These are phyloP conservation scores for Prorops nasuta DNA, from an alignment of 1,140 invertebrate genomes.

Conservation along the genomic window DNA sequence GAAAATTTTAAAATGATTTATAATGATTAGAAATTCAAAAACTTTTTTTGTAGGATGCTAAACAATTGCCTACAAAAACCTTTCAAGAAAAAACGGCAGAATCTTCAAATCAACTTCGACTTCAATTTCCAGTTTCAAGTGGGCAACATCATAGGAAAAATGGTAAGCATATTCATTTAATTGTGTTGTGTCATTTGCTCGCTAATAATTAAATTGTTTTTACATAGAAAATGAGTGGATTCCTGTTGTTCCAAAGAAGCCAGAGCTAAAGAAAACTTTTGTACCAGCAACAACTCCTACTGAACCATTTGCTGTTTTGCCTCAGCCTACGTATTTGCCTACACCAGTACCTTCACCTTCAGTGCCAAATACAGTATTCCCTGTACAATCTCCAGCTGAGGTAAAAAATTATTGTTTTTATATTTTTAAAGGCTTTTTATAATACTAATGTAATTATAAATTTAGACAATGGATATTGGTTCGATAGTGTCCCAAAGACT, in stretches of 20 bases:
- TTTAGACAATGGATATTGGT: constrained; percentile 68
- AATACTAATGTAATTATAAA: neutral
- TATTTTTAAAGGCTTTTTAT: neutral
- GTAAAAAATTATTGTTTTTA: constrained; percentile 2
- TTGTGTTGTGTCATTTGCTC: too few relatives aligned
- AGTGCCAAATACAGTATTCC: constrained; percentile 26
- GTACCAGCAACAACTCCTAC: constrained; percentile 40
- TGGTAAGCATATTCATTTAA: too few relatives aligned
- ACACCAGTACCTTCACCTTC: too few relatives aligned
- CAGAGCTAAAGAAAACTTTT: constrained; percentile 54
- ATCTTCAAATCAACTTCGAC: constrained; percentile 66
- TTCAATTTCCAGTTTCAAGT: constrained; percentile 94
- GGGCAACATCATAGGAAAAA: constrained; percentile 84
- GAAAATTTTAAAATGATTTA: too few relatives aligned
- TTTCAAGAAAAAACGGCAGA: constrained; percentile 79
- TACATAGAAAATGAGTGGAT: constrained; percentile 77
- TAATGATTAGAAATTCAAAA: constrained; percentile 6
- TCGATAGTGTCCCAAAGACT: constrained; percentile 82
- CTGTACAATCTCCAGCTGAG: too few relatives aligned
- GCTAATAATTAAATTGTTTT: too few relatives aligned
- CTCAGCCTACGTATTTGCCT: too few relatives aligned
- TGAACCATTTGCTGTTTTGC: constrained; percentile 25
- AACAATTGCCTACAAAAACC: constrained; percentile 77
- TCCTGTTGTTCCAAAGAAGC: constrained; percentile 67
- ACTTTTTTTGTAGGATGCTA: constrained; percentile 69